Conservation (phyloP, 2,888 invertebrate genomes). For the Heptascelio sp. region DNA sequence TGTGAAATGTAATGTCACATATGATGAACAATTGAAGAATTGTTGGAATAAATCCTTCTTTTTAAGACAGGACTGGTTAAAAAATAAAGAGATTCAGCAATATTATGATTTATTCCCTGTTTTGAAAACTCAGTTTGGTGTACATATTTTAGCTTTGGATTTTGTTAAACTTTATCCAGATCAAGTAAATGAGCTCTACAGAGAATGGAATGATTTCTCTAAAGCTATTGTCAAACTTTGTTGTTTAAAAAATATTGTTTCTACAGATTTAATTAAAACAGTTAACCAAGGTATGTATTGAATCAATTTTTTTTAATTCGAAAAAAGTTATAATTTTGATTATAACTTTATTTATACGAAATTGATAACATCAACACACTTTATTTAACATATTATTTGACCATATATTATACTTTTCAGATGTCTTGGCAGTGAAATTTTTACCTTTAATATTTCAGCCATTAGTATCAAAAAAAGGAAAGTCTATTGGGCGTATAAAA, state of each 20-base stretch:
- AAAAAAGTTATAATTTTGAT: no score
- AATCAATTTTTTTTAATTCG: no score
- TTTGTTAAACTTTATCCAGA: not conserved
- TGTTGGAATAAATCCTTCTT: not conserved
- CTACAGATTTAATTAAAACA: no score
- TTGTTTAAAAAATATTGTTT: not conserved
- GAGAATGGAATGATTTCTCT: not conserved
- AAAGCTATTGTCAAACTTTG: not conserved
- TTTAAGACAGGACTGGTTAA: not conserved
- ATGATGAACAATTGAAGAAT: not conserved
- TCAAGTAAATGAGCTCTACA: not conserved
- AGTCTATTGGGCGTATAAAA: no score
- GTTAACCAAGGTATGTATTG: no score
- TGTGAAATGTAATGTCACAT: not conserved
- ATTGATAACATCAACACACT: no score
- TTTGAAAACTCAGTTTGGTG: not conserved
- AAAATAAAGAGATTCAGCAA: not conserved
- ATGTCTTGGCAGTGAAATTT: not conserved
- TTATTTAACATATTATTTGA: no score
- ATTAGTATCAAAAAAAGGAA: no score
- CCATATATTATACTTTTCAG: no score
- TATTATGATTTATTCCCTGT: not conserved
- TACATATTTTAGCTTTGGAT: not conserved
- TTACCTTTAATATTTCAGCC: not conserved
- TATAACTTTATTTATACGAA: no score